Evolutionary conservation across 37 sponge, comb jelly and placozoan species (phyloP).

Genomic region (Lycopodina hypogea): DNA sequence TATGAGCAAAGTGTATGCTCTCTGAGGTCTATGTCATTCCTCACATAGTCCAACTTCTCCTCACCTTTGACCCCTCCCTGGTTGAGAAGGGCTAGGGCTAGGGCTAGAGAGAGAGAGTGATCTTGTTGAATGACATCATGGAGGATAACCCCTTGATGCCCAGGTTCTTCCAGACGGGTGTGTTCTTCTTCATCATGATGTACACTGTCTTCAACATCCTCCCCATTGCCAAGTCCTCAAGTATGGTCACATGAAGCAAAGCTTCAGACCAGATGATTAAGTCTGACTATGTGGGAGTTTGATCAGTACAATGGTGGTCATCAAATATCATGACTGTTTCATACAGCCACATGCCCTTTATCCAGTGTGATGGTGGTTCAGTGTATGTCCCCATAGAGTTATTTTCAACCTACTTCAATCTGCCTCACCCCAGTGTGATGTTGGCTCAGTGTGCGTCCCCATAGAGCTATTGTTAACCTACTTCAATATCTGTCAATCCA

Average conservation of each 20-base stretch:
- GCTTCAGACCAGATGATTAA: conserved; percentile 95
- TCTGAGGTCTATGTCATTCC: conserved; percentile 82
- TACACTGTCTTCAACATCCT: conserved; percentile 97
- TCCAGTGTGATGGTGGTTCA: too few relatives aligned
- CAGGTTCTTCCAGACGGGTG: conserved; percentile 85
- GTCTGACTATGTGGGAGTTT: too few relatives aligned
- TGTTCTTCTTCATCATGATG: conserved; percentile 99
- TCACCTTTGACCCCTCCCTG: conserved; percentile 96
- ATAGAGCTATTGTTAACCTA: neutral
- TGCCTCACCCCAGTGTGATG: too few relatives aligned
- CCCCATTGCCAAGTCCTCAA: conserved; percentile 91
- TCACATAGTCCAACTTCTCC: conserved; percentile 89
- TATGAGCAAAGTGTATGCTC: conserved; percentile 87
- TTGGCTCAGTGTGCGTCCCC: neutral
- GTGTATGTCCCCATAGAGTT: too few relatives aligned
- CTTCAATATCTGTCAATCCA: too few relatives aligned
- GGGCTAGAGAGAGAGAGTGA: too few relatives aligned
- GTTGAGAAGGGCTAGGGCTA: conserved; percentile 98
- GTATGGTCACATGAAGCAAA: conserved; percentile 93
- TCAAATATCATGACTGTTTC: too few relatives aligned
- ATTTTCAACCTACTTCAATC: neutral
- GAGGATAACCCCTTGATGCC: conserved; percentile 98
- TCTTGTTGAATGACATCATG: conserved; percentile 85
- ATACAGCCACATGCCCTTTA: too few relatives aligned
- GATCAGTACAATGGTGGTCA: too few relatives aligned